phyloP scores from a whole-genome alignment of 1,140 invertebrate genomes.

The Cyclargus thomasi region DNA sequence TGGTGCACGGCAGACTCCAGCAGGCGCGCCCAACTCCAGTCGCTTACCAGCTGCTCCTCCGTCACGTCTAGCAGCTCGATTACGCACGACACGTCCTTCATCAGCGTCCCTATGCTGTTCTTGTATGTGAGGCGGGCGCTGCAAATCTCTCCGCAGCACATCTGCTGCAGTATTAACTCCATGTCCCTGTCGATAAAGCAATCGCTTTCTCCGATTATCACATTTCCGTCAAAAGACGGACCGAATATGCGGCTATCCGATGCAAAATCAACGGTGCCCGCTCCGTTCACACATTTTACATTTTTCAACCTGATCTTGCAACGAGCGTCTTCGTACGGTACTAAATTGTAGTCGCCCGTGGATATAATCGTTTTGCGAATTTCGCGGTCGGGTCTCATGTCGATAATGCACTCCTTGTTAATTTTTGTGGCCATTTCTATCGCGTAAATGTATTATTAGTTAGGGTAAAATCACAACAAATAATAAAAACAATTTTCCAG shows the following conservation, averaged over 20 bases:
- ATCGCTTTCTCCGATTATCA: conserved; percentile 60
- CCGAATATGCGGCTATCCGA: conserved; percentile 48
- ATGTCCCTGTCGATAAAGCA: conserved; percentile 58
- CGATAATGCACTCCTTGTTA: conserved; percentile 41
- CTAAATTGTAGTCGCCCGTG: conserved; percentile 52
- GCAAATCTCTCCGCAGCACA: conserved; percentile 55
- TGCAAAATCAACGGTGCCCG: conserved; percentile 44
- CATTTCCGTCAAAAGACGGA: conserved; percentile 47
- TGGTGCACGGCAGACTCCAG: conserved; percentile 51
- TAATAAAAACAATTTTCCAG: background rate
- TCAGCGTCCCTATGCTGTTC: conserved; percentile 37
- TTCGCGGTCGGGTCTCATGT: conserved; percentile 56
- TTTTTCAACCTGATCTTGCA: conserved; percentile 48
- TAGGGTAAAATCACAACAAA: background rate
- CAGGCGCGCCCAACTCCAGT: conserved; percentile 59
- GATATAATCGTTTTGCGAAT: conserved; percentile 49
- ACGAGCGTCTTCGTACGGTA: conserved; percentile 64
- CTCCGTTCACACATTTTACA: conserved; percentile 36
- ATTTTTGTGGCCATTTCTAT: conserved; percentile 31
- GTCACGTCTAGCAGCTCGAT: conserved; percentile 53
- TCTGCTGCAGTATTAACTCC: conserved; percentile 55
- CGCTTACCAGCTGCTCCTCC: conserved; percentile 59
- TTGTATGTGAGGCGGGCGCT: conserved; percentile 44
- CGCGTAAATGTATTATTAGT: background rate
- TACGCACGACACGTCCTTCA: conserved; percentile 48